Evolutionary conservation across 2,797 vertebrate genomes (phyloP).

Genomic region (Chelmon rostratus): DNA sequence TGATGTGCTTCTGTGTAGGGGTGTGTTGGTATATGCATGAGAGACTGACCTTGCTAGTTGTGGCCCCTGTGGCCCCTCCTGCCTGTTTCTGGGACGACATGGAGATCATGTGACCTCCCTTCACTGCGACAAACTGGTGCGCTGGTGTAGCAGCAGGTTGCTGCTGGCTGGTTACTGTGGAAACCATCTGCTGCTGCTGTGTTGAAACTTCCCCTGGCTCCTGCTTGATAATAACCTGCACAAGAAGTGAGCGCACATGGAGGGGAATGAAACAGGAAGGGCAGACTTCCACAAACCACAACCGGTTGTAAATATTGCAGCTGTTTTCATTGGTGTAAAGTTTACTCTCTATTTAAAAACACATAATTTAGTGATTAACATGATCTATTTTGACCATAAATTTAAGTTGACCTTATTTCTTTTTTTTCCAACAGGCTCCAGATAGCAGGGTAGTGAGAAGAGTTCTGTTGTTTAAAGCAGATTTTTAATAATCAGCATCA

Average conservation of each 20-base stretch:
- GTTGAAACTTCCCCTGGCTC: constrained; percentile 94
- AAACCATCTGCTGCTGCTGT: constrained; percentile 85
- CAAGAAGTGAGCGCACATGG: constrained; percentile 24
- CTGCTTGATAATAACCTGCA: constrained; percentile 98
- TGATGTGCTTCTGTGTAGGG: neutral
- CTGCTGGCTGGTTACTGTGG: constrained; percentile 87
- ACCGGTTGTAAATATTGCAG: constrained; percentile 6
- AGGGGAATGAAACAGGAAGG: neutral
- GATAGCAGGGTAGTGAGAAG: neutral
- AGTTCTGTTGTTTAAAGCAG: constrained; percentile 22
- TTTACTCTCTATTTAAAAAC: neutral
- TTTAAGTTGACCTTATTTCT: neutral
- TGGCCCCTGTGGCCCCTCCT: constrained; percentile 78
- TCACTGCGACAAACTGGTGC: constrained; percentile 96
- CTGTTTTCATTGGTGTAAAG: neutral
- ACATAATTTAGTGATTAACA: neutral
- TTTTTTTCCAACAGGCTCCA: neutral
- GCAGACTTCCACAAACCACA: constrained; percentile 6
- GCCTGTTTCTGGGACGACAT: constrained; percentile 94
- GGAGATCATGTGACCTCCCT: constrained; percentile 96
- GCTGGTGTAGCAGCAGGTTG: constrained; percentile 82
- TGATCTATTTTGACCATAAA: neutral
- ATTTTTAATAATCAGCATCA: constrained; percentile 50
- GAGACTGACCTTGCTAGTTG: constrained; percentile 89
- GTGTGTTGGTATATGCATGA: neutral